These are phyloP conservation scores for Strigamia crassipes DNA, from an alignment of 2,888 invertebrate species.

Conservation along the genomic window DNA sequence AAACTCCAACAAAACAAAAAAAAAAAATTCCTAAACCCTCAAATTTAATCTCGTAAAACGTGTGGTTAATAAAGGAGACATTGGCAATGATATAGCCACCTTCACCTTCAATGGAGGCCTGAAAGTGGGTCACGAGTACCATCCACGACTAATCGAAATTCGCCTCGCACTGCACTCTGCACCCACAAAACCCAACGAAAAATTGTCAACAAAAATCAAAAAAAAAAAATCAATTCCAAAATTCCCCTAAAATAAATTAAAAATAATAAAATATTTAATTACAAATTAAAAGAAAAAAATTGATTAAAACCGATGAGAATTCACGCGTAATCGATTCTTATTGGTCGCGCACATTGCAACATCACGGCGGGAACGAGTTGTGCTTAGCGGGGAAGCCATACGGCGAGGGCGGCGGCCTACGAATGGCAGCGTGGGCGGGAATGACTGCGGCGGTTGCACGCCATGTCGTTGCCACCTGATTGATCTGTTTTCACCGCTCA, in stretches of 20 bases:
- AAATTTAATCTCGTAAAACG: not conserved
- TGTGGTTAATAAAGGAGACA: not conserved
- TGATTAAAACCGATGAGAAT: no score
- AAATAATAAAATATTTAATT: no score
- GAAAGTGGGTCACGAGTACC: constrained; percentile 26
- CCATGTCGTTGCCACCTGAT: constrained; percentile 10
- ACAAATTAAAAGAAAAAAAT: no score
- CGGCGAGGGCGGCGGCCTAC: constrained; percentile 1
- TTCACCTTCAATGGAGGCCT: constrained; percentile 14
- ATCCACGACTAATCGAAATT: constrained; percentile 25
- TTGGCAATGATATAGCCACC: constrained; percentile 9
- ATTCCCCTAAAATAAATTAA: not conserved
- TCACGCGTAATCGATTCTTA: no score
- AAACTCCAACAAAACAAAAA: not conserved
- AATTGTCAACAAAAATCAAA: no score
- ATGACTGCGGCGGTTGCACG: constrained; percentile 10
- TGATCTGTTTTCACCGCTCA: not conserved
- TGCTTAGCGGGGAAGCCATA: not conserved
- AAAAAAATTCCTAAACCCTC: not conserved
- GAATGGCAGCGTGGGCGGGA: not conserved
- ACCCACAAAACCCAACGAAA: not conserved
- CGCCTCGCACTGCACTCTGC: not conserved
- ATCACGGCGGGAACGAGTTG: no score
- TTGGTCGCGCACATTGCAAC: no score
- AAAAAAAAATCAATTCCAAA: not conserved